phyloP scores from a whole-genome alignment of 1,140 invertebrate species.

The Portunus trituberculatus region DNA sequence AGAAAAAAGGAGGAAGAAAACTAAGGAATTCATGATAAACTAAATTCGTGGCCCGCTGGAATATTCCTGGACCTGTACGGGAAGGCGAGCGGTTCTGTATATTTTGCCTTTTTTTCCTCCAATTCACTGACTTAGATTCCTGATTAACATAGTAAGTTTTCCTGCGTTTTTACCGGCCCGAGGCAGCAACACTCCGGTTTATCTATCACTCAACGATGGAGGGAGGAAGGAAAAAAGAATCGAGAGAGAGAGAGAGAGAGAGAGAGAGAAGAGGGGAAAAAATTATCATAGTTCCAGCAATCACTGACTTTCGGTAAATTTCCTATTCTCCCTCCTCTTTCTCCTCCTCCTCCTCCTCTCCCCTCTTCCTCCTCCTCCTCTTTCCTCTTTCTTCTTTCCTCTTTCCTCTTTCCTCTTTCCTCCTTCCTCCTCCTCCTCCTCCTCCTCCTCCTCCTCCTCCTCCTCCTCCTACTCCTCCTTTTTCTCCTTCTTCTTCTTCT shows the following conservation, averaged over 20 bases:
- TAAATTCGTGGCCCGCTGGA: neutral
- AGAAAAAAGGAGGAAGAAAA: neutral
- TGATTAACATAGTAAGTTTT: slow-evolving; percentile 14
- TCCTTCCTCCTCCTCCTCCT: neutral
- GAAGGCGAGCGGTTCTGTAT: neutral
- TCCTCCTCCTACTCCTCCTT: neutral
- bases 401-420: neutral
- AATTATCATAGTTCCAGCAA: neutral
- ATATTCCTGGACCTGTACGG: neutral
- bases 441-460: neutral
- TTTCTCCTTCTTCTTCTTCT: neutral
- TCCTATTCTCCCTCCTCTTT: neutral
- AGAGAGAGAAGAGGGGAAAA: neutral
- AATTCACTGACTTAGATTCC: neutral
- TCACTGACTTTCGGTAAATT: neutral
- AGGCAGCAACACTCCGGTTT: neutral
- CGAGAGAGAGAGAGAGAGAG: neutral
- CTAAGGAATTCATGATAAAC: no score
- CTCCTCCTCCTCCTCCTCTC: neutral
- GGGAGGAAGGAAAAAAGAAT: no score
- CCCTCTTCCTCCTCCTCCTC: neutral
- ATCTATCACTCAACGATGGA: neutral
- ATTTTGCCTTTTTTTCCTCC: neutral
- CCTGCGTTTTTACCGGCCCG: neutral
- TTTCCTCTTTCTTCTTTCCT: neutral